phyloP scores from a whole-genome alignment of 2,113 vertebrate species.

The Seriola rivoliana region DNA sequence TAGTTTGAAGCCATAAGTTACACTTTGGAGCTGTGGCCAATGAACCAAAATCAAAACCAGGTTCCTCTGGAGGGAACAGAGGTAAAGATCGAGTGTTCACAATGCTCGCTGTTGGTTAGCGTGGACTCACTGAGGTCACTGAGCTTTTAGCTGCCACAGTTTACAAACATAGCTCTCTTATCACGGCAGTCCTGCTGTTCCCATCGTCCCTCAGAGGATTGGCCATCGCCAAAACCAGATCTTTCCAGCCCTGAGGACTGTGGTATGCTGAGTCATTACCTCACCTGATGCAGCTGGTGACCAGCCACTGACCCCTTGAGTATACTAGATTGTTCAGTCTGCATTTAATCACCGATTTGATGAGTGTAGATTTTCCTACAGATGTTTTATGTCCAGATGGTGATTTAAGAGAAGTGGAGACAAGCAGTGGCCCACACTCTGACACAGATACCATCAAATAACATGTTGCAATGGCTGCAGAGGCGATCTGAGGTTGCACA shows the following conservation, averaged over 20 bases:
- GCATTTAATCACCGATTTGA: conserved; percentile 11
- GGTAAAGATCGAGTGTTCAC: background rate
- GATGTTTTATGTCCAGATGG: background rate
- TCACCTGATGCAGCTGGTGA: conserved; percentile 45
- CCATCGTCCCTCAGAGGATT: conserved; percentile 1
- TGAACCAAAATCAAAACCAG: background rate
- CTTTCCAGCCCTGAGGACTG: background rate
- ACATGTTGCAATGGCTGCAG: background rate
- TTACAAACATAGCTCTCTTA: conserved; percentile 33
- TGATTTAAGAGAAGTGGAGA: background rate
- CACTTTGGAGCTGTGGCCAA: background rate
- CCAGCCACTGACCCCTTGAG: conserved; percentile 19
- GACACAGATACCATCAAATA: background rate
- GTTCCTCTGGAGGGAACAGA: background rate
- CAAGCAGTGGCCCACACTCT: background rate
- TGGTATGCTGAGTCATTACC: conserved; percentile 16
- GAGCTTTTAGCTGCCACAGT: background rate
- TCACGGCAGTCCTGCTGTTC: conserved; percentile 3
- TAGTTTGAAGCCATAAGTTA: background rate
- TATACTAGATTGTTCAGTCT: background rate
- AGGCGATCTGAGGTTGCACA: background rate
- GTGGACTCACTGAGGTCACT: background rate
- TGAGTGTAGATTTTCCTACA: conserved; percentile 10
- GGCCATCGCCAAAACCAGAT: conserved; percentile 11
- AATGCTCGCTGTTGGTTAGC: background rate